Base-by-base conservation (phyloP, 2,888 invertebrate genomes). In the Allacma fusca region DNA sequence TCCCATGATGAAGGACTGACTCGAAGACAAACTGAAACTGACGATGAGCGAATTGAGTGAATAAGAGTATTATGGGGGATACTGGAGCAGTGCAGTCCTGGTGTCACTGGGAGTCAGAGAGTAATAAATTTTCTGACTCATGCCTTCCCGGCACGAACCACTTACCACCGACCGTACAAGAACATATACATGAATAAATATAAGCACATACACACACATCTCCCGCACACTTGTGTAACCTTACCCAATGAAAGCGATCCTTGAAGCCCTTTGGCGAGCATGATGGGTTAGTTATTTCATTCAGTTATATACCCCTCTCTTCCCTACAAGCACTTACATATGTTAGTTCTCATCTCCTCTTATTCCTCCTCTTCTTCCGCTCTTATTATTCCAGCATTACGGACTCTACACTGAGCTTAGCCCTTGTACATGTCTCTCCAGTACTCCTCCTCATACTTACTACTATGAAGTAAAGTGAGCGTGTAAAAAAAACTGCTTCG, bases 41-140 rank as follows among this genome's bases (percentile, higher is more conserved):
- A 68, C 68, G 68, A 68, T 29, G 68, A 68, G 68, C 29, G 68
- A 68, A 68, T 68, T 68, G 68, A 68, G 68, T 68, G 68, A 68
- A 68, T 68, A 68, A 68, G 40, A 34, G 68, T 68, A 68, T 68
- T 68, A 29, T 34, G 68, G 68, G 62, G 68, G 68, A 43, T 65
- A 68, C 13, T 40, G 12, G 68, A 40, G 68, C 40, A 29, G 40
- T 4, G 40, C 26, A 62, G 26, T 62, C 62, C n/a, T 29, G 19
- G 44, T 74, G 74, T 74, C 74, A 74, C 44, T 74, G 65, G 73
- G 74, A 77, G 77, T 73, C 69, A 77, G 67, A 59, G 29, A 77
- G 69, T 74, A 68, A 77, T 77, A 77, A 77, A 77, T 77, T 77
- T 73, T 69, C 74, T 77, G 77, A 77, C 73, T 77, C 77, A 77